Base-by-base conservation (phyloP, 2,113 vertebrate genomes). In the Sylvia atricapilla region DNA sequence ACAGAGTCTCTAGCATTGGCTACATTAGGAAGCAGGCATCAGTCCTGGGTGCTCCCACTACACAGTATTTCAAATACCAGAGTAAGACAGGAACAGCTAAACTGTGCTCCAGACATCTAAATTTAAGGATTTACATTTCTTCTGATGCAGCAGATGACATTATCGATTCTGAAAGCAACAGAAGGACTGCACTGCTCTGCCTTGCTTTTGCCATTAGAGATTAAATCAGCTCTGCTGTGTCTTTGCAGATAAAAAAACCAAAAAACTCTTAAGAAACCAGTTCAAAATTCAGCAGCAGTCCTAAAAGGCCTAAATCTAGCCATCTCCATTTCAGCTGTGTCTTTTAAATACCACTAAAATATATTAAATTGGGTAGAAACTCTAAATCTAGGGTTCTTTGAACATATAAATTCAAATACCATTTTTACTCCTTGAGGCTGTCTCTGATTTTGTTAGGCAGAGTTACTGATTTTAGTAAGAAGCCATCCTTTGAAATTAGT, bases 201-300 rank as follows among this genome's bases (percentile, higher is more conserved):
- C 82, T 92, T 86, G 85, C 47, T 92, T 96, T 96, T 92, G 82
- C 87, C 44, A 49, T 77, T 77, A 70, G 44, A 85, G 77, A 93
- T 91, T 91, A 73, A 81, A 90, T 90, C 67, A 96, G 35, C 10
- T 93, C 43, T 86, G 10, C 35, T 5, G 8, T 8, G 55, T 44
- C n/a, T 93, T 82, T 70, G 39, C 33, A 93, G 72, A 74, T 77
- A 55, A 78, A 90, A 93, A 5, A 12, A 11, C 14, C 16, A 9
- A 59, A 74, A 91, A 77, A 11, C 37, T 91, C 87, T 33, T 47
- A 74, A 86, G 20, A 56, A 47, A 41, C 6, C 20, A 39, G 44
- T 53, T 86, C 7, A 80, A 75, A 93, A 74, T 86, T 44, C 60
- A 83, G 35, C 19, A 85, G 22, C 2, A 6, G 19, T 41, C 15